Percentiles rank a stretch among this genome's conserved stretches.
phyloP scores from a whole-genome alignment of 2,113 vertebrate species.

The Muscicapa adusta region DNA sequence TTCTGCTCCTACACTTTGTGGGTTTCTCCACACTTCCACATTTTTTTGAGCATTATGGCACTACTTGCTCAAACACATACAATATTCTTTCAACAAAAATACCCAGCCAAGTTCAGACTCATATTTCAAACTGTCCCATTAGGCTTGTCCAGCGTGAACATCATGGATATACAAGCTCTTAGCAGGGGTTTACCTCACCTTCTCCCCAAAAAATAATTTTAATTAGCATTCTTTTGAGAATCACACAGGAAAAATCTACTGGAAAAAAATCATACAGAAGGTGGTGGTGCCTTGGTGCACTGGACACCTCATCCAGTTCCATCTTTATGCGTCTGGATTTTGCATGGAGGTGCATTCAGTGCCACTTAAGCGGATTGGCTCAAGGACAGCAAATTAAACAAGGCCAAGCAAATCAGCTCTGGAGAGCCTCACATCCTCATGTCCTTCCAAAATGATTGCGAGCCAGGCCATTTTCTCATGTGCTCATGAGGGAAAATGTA shows the following conservation, averaged over 20 bases:
- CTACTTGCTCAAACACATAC: background rate
- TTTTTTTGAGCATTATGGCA: background rate
- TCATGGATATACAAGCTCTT: background rate
- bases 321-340: background rate
- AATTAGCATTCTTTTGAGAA: background rate
- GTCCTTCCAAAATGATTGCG: background rate
- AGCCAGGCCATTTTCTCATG: background rate
- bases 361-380: background rate
- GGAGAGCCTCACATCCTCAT: background rate
- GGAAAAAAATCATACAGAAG: background rate
- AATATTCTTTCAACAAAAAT: background rate
- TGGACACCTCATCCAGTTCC: rapidly evolving
- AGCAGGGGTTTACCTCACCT: background rate
- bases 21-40: background rate
- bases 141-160: background rate
- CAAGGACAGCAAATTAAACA: background rate
- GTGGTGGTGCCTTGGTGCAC: background rate
- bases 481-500: background rate
- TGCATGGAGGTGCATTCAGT: background rate
- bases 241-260: too few species aligned
- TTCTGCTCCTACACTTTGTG: background rate
- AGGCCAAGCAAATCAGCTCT: background rate
- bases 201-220: rapidly evolving
- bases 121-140: background rate
- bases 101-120: background rate